Evolutionary conservation across 2,888 invertebrate species (phyloP).

Genomic region (Pheosia gnoma): DNA sequence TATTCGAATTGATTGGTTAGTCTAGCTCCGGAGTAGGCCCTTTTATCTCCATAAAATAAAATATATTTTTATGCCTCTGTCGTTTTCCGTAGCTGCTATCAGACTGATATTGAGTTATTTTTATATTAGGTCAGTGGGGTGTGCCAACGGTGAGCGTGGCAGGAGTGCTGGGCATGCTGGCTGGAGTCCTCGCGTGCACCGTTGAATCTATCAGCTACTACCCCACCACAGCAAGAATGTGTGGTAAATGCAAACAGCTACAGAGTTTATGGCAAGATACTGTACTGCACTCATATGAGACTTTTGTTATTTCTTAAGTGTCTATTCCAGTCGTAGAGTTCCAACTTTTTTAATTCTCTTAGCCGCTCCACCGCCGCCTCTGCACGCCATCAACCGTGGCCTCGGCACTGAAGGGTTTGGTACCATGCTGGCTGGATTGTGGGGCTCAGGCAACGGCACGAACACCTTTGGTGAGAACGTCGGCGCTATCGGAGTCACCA

Average conservation of each 20-base stretch:
- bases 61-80: no score
- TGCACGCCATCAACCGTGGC: conserved; percentile 94
- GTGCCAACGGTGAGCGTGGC: conserved; percentile 88
- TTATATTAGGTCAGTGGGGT: conserved; percentile 88
- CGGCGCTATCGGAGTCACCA: conserved; percentile 94
- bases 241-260: conserved; percentile 74
- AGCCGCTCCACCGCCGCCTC: conserved; percentile 92
- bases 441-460: conserved; percentile 94
- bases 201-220: conserved; percentile 95
- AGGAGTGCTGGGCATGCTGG: conserved; percentile 90
- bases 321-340: neutral
- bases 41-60: no score
- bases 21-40: no score
- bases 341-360: conserved; percentile 6
- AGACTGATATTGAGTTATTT: neutral
- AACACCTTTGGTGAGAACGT: conserved; percentile 96
- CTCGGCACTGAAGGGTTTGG: conserved; percentile 93
- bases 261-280: no score
- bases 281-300: no score
- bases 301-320: no score
- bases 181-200: conserved; percentile 91
- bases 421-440: conserved; percentile 92
- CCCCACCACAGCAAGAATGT: conserved; percentile 94
- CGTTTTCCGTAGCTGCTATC: no score
- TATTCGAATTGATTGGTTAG: no score